phyloP scores from a whole-genome alignment of 1,140 invertebrate genomes.

The Steinernema feltiae region DNA sequence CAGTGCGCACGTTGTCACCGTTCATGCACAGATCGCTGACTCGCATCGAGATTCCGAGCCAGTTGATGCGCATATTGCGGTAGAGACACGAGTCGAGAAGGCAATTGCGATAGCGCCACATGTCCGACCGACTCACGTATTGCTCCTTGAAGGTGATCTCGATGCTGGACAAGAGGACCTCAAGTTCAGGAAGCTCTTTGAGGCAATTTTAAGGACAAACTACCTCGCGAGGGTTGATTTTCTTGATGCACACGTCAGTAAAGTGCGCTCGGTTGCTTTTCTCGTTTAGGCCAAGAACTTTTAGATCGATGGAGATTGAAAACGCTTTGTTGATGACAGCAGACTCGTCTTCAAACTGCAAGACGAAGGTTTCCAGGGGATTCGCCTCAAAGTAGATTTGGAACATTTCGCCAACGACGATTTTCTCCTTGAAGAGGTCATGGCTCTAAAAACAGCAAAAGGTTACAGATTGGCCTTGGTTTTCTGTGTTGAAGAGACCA shows the following conservation, averaged over 20 bases:
- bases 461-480: too few relatives aligned
- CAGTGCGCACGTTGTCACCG: slow-evolving; percentile 87
- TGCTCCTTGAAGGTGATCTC: slow-evolving; percentile 96
- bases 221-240: slow-evolving; percentile 2
- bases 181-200: slow-evolving; percentile 15
- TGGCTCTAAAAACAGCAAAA: not conserved
- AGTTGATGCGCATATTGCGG: slow-evolving; percentile 89
- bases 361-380: not conserved
- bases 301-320: not conserved
- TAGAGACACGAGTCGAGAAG: slow-evolving; percentile 85
- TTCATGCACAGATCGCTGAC: slow-evolving; percentile 63
- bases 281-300: not conserved
- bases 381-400: not conserved
- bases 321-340: not conserved
- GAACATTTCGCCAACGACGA: not conserved
- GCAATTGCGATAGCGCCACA: slow-evolving; percentile 90
- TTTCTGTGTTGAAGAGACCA: too few relatives aligned
- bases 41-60: slow-evolving; percentile 64
- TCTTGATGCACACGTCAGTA: slow-evolving; percentile 5
- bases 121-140: slow-evolving; percentile 92
- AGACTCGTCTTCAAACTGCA: not conserved
- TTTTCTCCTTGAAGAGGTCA: not conserved
- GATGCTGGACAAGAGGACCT: slow-evolving; percentile 84
- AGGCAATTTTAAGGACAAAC: not conserved
- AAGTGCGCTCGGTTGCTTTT: not conserved